Evolutionary conservation across 2,888 invertebrate species (phyloP).

Genomic region (Drosophila affinis): DNA sequence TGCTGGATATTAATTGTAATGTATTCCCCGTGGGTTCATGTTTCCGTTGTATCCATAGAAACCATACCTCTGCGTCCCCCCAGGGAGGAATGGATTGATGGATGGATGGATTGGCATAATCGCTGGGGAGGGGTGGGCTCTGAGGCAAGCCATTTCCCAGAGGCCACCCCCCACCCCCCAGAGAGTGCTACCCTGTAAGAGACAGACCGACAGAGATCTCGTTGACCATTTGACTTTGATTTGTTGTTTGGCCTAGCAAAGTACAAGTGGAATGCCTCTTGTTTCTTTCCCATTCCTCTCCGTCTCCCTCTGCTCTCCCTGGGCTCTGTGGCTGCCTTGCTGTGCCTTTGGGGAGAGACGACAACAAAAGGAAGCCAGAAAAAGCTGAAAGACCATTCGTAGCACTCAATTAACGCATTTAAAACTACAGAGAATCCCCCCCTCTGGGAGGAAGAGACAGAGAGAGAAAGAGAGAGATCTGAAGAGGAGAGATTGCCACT

Average conservation of each 20-base stretch:
- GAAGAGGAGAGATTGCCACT: conserved; percentile 36
- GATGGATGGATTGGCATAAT: no score
- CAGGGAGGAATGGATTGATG: no score
- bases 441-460: not conserved
- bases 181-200: not conserved
- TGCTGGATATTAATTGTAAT: not conserved
- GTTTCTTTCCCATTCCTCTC: not conserved
- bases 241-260: conserved; percentile 31
- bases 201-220: conserved; percentile 7
- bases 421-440: conserved; percentile 57
- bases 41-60: no score
- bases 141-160: no score
- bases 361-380: conserved; percentile 16
- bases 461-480: conserved; percentile 5
- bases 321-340: not conserved
- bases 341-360: not conserved
- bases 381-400: conserved; percentile 58
- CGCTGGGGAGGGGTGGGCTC: no score
- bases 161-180: conserved; percentile 2
- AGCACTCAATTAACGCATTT: conserved; percentile 78
- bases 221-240: conserved; percentile 66
- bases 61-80: no score
- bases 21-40: not conserved
- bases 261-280: conserved; percentile 19
- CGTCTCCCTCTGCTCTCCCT: not conserved